These are phyloP conservation scores for Lagria hirta DNA, from an alignment of 2,888 invertebrate species.

Conservation along the genomic window DNA sequence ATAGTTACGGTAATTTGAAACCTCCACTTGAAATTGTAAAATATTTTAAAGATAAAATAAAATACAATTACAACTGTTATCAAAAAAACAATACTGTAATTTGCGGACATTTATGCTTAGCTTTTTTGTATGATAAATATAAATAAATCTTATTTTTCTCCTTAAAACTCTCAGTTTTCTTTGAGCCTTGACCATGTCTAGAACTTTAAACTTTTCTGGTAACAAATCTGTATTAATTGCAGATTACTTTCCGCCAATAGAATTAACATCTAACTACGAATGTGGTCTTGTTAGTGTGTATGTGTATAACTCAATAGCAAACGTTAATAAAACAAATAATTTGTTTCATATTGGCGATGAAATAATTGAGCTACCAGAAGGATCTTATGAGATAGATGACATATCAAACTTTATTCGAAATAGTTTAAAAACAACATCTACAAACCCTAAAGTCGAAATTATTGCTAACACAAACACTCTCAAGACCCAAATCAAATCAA, in stretches of 20 bases:
- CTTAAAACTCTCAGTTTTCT: conserved; percentile 22
- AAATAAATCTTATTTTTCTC: conserved; percentile 7
- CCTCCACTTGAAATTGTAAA: conserved; percentile 17
- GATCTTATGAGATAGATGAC: conserved; percentile 23
- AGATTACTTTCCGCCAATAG: conserved; percentile 29
- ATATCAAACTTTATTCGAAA: conserved; percentile 7
- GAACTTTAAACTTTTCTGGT: conserved; percentile 31
- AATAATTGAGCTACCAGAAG: conserved; percentile 7
- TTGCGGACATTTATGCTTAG: conserved; percentile 23
- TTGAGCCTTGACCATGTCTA: conserved; percentile 26
- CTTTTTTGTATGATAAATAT: conserved; percentile 23
- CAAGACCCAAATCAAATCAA: conserved; percentile 19
- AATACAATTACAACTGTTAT: conserved; percentile 12
- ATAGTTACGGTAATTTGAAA: conserved; percentile 20
- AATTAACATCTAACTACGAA: conserved; percentile 28
- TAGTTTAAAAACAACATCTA: conserved; percentile 1
- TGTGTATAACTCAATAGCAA: conserved; percentile 34
- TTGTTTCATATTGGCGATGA: conserved; percentile 16
- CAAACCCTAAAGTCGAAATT: conserved; percentile 8
- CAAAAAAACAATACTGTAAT: conserved; percentile 10
- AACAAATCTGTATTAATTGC: conserved; percentile 25
- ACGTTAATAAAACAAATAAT: conserved; percentile 16
- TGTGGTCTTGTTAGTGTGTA: conserved; percentile 29
- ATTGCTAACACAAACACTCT: conserved; percentile 25
- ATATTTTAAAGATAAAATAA: conserved; percentile 15